phyloP scores from a whole-genome alignment of 2,113 vertebrate species.

The Neopipo cinnamomea region DNA sequence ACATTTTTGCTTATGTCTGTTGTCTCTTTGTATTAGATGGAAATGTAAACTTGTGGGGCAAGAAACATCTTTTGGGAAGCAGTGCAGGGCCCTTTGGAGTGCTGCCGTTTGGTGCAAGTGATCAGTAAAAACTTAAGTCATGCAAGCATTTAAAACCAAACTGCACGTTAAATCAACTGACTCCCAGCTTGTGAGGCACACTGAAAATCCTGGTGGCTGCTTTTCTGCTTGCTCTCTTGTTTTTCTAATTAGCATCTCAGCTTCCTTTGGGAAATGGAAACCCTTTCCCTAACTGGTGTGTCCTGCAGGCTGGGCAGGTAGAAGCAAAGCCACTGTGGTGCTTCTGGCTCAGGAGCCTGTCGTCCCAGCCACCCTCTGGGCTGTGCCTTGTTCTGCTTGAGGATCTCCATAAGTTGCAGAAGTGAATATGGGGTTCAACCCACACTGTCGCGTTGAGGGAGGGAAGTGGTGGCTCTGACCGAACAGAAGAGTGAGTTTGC shows the following conservation, averaged over 20 bases:
- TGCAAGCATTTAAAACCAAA: background rate
- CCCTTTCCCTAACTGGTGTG: background rate
- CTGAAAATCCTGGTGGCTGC: background rate
- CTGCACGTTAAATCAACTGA: background rate
- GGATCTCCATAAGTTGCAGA: background rate
- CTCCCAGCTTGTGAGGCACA: background rate
- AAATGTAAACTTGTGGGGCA: background rate
- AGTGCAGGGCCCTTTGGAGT: background rate
- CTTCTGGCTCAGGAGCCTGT: background rate
- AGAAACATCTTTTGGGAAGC: background rate
- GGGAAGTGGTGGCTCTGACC: background rate
- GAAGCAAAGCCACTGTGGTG: background rate
- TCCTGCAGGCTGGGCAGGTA: background rate
- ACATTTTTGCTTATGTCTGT: background rate
- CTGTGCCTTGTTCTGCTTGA: background rate
- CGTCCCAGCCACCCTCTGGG: background rate
- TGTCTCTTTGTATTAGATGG: background rate
- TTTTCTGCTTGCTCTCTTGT: background rate
- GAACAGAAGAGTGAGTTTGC: background rate
- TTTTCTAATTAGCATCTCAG: background rate
- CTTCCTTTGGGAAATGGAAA: background rate
- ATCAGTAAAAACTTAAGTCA: accelerated
- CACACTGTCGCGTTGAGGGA: accelerated
- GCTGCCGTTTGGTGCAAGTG: accelerated
- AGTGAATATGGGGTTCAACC: background rate